Percentiles rank a stretch among this genome's conserved stretches.
phyloP scores from a whole-genome alignment of 2,113 vertebrate genomes.

The Amazona guildingii region DNA sequence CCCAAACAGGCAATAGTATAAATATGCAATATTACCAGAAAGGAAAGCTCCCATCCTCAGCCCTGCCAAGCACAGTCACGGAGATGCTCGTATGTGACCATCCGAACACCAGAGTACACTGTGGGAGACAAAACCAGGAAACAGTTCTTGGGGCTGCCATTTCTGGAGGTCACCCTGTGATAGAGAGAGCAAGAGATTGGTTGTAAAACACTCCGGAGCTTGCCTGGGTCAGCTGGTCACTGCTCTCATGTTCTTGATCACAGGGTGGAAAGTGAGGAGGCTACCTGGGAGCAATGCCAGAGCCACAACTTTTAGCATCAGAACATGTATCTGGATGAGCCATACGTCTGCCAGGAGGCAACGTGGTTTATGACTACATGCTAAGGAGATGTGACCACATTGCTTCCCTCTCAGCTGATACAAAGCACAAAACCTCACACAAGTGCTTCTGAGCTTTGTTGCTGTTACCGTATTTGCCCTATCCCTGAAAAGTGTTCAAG shows the following conservation, averaged over 20 bases:
- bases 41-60: slow-evolving; percentile 77
- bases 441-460: background rate
- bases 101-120: slow-evolving; percentile 86
- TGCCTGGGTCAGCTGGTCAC: background rate
- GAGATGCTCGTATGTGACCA: slow-evolving; percentile 84
- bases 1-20: background rate
- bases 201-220: background rate
- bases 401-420: background rate
- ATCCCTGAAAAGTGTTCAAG: background rate
- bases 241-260: fast-evolving
- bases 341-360: background rate
- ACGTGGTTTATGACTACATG: fast-evolving
- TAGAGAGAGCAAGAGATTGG: background rate
- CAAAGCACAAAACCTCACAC: background rate
- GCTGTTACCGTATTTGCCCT: background rate
- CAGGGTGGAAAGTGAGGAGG: background rate
- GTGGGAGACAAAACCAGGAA: slow-evolving; percentile 2
- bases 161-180: background rate
- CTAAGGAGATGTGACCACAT: background rate
- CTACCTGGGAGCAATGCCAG: background rate
- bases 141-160: background rate
- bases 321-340: background rate
- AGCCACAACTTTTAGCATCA: background rate
- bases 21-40: slow-evolving; percentile 77
- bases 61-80: slow-evolving; percentile 80